phyloP scores from a whole-genome alignment of 2,888 invertebrate genomes.

The Pammene fasciana region DNA sequence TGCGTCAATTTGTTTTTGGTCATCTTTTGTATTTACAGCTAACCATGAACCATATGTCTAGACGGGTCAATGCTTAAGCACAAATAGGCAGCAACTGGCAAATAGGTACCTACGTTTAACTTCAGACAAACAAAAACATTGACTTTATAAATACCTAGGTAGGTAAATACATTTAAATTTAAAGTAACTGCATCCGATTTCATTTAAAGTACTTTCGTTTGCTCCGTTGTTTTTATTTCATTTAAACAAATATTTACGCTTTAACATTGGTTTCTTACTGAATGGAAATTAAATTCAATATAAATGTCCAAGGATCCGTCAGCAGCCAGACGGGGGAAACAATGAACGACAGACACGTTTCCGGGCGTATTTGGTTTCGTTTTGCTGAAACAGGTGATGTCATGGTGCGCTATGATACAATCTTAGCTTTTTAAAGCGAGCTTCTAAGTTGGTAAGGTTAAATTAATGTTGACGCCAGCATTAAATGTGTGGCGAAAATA shows the following conservation, averaged over 20 bases:
- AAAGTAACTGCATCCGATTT: background rate
- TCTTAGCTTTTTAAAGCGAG: background rate
- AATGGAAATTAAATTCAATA: too few species aligned
- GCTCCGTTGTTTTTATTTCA: too few species aligned
- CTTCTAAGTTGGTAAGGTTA: background rate
- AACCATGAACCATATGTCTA: background rate
- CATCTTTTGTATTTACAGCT: constrained; percentile 8
- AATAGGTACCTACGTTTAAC: background rate
- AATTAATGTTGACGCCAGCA: too few species aligned
- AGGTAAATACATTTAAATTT: background rate
- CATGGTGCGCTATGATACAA: constrained; percentile 34
- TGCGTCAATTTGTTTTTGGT: constrained; percentile 12
- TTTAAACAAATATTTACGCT: too few species aligned
- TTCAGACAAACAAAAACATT: background rate
- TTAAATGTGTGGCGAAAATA: too few species aligned
- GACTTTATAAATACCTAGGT: too few species aligned
- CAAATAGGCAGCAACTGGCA: too few species aligned
- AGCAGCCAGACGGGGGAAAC: constrained; percentile 24
- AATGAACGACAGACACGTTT: constrained; percentile 32
- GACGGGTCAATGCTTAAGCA: background rate
- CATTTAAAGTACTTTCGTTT: too few species aligned
- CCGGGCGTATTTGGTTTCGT: constrained; percentile 38
- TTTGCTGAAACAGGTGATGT: constrained; percentile 42
- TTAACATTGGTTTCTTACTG: too few species aligned
- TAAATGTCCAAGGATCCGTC: constrained; percentile 6